phyloP scores from a whole-genome alignment of 2,797 vertebrate genomes.

The Lagothrix lagotricha region DNA sequence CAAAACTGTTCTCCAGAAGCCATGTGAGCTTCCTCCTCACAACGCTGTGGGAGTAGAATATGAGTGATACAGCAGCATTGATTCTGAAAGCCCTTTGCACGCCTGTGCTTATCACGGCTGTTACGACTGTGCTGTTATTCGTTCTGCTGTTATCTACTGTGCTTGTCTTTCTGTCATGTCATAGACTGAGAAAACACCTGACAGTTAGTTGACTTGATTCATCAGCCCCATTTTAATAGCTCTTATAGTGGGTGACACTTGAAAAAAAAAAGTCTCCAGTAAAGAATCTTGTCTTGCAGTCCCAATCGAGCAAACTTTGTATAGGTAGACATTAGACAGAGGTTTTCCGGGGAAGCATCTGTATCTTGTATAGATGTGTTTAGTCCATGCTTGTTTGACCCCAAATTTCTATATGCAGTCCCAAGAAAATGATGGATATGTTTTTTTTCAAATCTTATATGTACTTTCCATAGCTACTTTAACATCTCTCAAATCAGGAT shows the following conservation, averaged over 20 bases:
- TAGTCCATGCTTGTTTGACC: not conserved
- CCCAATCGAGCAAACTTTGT: not conserved
- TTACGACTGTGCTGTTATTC: rapidly evolving
- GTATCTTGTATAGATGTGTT: not conserved
- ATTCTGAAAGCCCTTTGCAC: not conserved
- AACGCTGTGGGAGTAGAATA: rapidly evolving
- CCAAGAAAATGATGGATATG: not conserved
- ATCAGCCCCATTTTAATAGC: not conserved
- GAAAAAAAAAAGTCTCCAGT: not conserved
- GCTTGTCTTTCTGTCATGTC: not conserved
- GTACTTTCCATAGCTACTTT: not conserved
- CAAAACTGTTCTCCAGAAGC: not conserved
- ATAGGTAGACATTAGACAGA: not conserved
- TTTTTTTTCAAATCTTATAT: not conserved
- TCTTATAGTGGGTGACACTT: not conserved
- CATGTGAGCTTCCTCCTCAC: not conserved
- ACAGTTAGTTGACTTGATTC: not conserved
- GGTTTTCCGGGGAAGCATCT: not conserved
- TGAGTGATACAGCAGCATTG: rapidly evolving
- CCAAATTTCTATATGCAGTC: not conserved
- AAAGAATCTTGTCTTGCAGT: not conserved
- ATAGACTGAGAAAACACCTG: not conserved
- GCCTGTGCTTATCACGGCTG: rapidly evolving
- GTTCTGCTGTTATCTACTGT: not conserved
- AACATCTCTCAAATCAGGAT: not conserved